Conservation (phyloP, 2,888 invertebrate genomes). For the Drosophila bunnanda region DNA sequence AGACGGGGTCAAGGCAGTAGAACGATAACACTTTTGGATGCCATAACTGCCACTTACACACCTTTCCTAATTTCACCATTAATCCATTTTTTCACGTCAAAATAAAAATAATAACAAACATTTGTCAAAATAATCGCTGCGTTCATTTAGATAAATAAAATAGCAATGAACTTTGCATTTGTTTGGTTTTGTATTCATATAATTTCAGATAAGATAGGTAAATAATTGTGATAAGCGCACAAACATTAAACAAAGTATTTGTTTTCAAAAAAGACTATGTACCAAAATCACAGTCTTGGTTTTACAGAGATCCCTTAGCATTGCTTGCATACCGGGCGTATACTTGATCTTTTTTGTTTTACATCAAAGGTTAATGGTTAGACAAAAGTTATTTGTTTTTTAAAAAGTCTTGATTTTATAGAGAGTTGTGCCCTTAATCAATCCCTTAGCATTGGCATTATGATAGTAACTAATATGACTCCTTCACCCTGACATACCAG, state of each 20-base stretch:
- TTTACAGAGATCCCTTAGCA: neutral
- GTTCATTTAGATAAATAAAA: constrained; percentile 22
- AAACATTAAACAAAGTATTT: neutral
- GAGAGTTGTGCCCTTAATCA: too few species aligned
- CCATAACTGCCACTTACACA: neutral
- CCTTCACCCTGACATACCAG: too few species aligned
- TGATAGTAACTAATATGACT: too few species aligned
- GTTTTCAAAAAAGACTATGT: neutral
- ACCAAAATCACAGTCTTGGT: neutral
- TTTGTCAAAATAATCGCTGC: constrained; percentile 28
- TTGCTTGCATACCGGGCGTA: constrained; percentile 4
- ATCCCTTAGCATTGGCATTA: too few species aligned
- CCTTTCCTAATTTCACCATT: constrained; percentile 12
- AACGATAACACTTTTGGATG: neutral
- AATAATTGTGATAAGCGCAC: constrained; percentile 5
- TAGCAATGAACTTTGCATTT: constrained; percentile 16
- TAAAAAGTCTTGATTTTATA: too few species aligned
- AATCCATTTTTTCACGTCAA: constrained; percentile 1
- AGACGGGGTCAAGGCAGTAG: constrained; percentile 11
- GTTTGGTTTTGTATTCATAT: constrained; percentile 13
- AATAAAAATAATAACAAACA: constrained; percentile 32
- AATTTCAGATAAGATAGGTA: constrained; percentile 12
- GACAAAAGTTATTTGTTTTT: too few species aligned
- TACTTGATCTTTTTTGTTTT: constrained; percentile 18
- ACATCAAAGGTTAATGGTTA: constrained; percentile 20